Evolutionary conservation across 2,888 invertebrate genomes (phyloP).

Genomic region (Drosophila pullipes): DNA sequence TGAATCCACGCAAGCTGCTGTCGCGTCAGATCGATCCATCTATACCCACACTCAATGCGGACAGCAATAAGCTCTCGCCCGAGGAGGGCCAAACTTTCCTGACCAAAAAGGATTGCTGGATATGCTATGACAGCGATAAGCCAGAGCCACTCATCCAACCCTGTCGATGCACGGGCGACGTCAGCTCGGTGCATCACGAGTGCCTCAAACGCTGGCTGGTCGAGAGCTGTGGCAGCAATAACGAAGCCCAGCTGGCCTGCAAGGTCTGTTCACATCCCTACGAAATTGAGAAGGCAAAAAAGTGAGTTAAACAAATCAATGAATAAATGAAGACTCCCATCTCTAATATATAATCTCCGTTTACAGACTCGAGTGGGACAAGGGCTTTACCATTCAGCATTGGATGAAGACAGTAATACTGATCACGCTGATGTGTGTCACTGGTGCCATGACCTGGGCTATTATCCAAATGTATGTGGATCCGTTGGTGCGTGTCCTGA

Average conservation of each 20-base stretch:
- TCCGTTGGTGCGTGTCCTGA: slow-evolving; percentile 91
- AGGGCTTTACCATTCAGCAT: slow-evolving; percentile 92
- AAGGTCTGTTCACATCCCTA: slow-evolving; percentile 94
- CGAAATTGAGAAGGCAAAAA: slow-evolving; percentile 91
- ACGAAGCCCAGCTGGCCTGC: slow-evolving; percentile 90
- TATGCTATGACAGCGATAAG: slow-evolving; percentile 94
- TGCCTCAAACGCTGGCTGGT: slow-evolving; percentile 95
- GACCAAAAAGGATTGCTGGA: slow-evolving; percentile 93
- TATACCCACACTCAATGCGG: slow-evolving; percentile 85
- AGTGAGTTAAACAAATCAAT: slow-evolving; percentile 84
- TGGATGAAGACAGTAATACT: slow-evolving; percentile 93
- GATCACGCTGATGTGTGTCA: slow-evolving; percentile 91
- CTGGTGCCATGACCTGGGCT: slow-evolving; percentile 92
- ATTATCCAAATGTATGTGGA: slow-evolving; percentile 92
- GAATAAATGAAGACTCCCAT: background rate
- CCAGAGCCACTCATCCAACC: slow-evolving; percentile 94
- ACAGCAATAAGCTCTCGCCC: slow-evolving; percentile 83
- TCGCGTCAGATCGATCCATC: slow-evolving; percentile 88
- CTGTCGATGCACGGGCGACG: slow-evolving; percentile 96
- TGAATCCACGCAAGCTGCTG: slow-evolving; percentile 95
- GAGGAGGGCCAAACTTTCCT: slow-evolving; percentile 87
- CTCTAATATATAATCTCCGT: no score
- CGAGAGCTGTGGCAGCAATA: slow-evolving; percentile 91
- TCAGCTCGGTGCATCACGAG: slow-evolving; percentile 96
- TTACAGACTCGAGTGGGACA: slow-evolving; percentile 91